phyloP scores from a whole-genome alignment of 1,140 invertebrate species.

The Drosophila takahashii region DNA sequence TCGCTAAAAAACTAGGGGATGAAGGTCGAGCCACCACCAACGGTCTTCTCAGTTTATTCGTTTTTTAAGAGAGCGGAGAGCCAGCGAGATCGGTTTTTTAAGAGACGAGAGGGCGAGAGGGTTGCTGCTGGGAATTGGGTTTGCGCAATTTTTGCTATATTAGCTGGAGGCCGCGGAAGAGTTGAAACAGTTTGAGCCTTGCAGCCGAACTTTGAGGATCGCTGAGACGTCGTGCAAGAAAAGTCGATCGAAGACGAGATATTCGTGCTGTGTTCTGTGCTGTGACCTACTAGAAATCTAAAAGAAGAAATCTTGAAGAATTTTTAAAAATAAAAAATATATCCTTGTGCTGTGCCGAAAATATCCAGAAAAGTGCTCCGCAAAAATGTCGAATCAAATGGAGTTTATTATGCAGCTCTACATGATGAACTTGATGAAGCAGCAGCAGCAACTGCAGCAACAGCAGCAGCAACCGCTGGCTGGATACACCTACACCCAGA shows the following conservation, averaged over 20 bases:
- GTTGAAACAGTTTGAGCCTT: conserved; percentile 83
- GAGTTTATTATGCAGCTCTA: conserved; percentile 83
- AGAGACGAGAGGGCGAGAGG: conserved; percentile 68
- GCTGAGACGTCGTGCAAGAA: conserved; percentile 43
- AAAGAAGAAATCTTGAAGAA: conserved; percentile 49
- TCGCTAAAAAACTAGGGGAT: conserved; percentile 48
- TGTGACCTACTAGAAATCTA: conserved; percentile 31
- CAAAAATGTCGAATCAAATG: conserved; percentile 81
- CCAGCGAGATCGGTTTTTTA: conserved; percentile 65
- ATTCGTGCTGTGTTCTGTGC: conserved; percentile 38
- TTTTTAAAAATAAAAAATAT: conserved; percentile 27
- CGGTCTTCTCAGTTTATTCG: neutral
- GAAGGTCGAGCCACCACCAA: conserved; percentile 29
- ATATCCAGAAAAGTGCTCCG: conserved; percentile 26
- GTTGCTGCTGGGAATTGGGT: conserved; percentile 37
- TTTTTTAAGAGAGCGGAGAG: conserved; percentile 57
- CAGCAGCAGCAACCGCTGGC: conserved; percentile 46
- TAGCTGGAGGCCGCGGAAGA: conserved; percentile 70
- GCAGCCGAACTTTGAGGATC: conserved; percentile 80
- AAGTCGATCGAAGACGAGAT: conserved; percentile 39
- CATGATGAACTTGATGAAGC: conserved; percentile 83
- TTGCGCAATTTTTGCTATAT: conserved; percentile 79
- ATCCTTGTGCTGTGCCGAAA: conserved; percentile 47
- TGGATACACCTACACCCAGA: conserved; percentile 56
- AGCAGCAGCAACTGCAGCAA: conserved; percentile 64